Evolutionary conservation across 2,113 vertebrate genomes (phyloP).

Genomic region (Pseudolaguvia tuberculata): DNA sequence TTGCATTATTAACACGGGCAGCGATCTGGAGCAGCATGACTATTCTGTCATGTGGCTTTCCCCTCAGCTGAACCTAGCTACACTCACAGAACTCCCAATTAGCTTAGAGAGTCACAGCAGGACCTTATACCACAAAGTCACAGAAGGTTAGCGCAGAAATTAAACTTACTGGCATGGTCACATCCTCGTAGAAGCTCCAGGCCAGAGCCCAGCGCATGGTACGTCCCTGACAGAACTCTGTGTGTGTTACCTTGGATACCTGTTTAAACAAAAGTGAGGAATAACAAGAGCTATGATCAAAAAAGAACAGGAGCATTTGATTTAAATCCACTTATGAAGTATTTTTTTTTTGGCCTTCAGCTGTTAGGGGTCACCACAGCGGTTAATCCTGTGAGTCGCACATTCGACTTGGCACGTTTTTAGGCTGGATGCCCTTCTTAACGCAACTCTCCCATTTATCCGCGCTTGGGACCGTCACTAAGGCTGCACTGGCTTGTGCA

Average conservation of each 20-base stretch:
- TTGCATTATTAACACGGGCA: constrained; percentile 47
- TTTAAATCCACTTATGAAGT: not conserved
- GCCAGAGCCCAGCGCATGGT: constrained; percentile 98
- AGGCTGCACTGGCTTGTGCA: no score
- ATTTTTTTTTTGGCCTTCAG: no score
- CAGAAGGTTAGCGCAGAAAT: no score
- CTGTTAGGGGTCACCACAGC: no score
- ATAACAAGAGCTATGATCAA: not conserved
- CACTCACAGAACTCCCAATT: constrained; percentile 13
- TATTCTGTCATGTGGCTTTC: constrained; percentile 48
- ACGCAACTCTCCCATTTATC: no score
- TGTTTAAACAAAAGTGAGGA: constrained; percentile 55
- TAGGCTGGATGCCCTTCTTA: no score
- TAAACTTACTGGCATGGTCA: constrained; percentile 85
- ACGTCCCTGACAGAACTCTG: constrained; percentile 95
- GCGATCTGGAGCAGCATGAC: constrained; percentile 32
- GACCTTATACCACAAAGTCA: not conserved
- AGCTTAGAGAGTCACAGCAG: constrained; percentile 35
- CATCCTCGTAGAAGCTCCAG: constrained; percentile 96
- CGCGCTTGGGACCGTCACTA: no score
- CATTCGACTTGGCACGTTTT: no score
- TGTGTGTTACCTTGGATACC: constrained; percentile 93
- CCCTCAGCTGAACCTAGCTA: constrained; percentile 4
- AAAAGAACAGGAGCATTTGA: not conserved
- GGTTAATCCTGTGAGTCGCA: no score